Evolutionary conservation across 92 coral and sea anemone genomes (phyloP).

Genomic region (Zoanthus sansibaricus): DNA sequence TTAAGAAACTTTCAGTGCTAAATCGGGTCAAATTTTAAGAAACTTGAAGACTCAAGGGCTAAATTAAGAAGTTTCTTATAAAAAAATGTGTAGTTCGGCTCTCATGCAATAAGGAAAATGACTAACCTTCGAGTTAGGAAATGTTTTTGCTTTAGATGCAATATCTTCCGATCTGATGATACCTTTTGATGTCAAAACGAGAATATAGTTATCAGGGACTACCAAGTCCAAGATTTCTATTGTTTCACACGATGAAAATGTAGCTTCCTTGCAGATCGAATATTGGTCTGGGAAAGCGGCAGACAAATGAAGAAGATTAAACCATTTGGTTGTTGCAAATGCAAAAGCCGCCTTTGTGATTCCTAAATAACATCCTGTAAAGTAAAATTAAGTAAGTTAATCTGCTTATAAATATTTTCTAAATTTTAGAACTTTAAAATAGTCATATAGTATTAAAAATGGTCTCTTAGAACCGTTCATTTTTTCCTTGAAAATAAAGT

Average conservation of each 20-base stretch:
- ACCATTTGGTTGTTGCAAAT: conserved; percentile 82
- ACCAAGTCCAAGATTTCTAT: conserved; percentile 76
- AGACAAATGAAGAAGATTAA: conserved; percentile 78
- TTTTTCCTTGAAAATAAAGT: no score
- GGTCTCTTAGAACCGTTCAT: no score
- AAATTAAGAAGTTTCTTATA: no score
- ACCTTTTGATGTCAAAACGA: conserved; percentile 87
- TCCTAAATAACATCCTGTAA: conserved; percentile 85
- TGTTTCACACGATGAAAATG: conserved; percentile 68
- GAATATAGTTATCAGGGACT: conserved; percentile 69
- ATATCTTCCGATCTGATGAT: conserved; percentile 73
- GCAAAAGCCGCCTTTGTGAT: conserved; percentile 84
- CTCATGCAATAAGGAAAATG: not conserved
- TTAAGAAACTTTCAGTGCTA: no score
- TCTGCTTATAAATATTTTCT: not conserved
- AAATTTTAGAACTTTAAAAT: no score
- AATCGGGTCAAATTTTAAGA: no score
- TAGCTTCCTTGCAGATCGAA: conserved; percentile 81
- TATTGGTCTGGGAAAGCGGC: conserved; percentile 64
- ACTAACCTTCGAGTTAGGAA: conserved; percentile 41
- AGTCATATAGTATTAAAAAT: no score
- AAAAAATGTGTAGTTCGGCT: no score
- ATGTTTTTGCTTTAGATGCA: conserved; percentile 23
- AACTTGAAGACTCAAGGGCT: no score
- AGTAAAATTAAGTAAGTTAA: not conserved